Percentiles rank a stretch among this genome's conserved stretches.
These are phyloP conservation scores for Salvelinus alpinus DNA, from an alignment of 2,113 vertebrate genomes.

Conservation along the genomic window DNA sequence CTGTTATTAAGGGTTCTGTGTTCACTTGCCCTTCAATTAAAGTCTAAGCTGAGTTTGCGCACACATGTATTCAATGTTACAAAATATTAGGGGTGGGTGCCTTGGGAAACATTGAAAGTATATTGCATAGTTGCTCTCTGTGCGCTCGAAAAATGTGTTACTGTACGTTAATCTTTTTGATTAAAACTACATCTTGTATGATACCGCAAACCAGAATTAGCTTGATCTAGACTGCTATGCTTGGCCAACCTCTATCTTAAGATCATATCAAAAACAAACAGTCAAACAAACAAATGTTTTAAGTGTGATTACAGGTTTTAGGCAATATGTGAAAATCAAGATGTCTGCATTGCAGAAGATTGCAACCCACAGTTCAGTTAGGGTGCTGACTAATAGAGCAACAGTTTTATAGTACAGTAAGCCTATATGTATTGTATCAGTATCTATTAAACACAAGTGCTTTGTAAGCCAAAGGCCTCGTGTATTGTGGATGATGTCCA, in stretches of 20 bases:
- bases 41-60: neutral
- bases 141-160: slow-evolving; percentile 15
- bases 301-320: slow-evolving; percentile 36
- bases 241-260: neutral
- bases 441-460: slow-evolving; percentile 18
- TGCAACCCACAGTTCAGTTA: slow-evolving; percentile 29
- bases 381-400: slow-evolving; percentile 4
- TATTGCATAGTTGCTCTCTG: slow-evolving; percentile 37
- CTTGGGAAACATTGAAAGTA: slow-evolving; percentile 3
- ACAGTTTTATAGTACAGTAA: slow-evolving; percentile 18
- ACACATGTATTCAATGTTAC: neutral
- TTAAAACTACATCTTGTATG: slow-evolving; percentile 17
- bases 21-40: slow-evolving; percentile 5
- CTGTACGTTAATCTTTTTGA: neutral
- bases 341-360: slow-evolving; percentile 33
- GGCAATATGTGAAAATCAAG: slow-evolving; percentile 33
- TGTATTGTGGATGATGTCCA: slow-evolving; percentile 51
- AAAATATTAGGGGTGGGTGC: slow-evolving; percentile 15
- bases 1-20: slow-evolving; percentile 26
- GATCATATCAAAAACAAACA: slow-evolving; percentile 28
- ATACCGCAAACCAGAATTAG: slow-evolving; percentile 29
- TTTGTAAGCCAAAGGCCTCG: slow-evolving; percentile 44
- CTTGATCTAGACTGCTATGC: slow-evolving; percentile 2
- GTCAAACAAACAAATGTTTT: slow-evolving; percentile 11
- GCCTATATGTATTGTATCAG: slow-evolving; percentile 51